Evolutionary conservation across 35 echinoderm and acorn worm genomes (phyloP).

Genomic region (Apostichopus parvimensis): DNA sequence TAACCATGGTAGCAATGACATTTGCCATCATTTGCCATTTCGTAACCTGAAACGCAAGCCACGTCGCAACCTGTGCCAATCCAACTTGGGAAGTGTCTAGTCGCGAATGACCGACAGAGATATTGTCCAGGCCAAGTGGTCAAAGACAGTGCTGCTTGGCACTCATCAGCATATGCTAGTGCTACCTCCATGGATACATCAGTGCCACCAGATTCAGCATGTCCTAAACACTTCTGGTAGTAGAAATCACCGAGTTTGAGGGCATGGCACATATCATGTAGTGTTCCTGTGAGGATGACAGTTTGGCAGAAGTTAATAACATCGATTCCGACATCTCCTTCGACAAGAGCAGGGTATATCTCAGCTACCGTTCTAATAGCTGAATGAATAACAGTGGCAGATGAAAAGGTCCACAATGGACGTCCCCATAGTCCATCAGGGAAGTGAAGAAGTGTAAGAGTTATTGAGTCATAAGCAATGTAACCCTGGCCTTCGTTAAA

Average conservation of each 20-base stretch:
- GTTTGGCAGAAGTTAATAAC: constrained; percentile 1
- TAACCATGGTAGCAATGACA: constrained; percentile 76
- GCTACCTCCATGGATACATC: constrained; percentile 70
- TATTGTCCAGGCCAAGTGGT: constrained; percentile 57
- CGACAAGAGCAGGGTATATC: constrained; percentile 1
- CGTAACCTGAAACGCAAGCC: constrained; percentile 51
- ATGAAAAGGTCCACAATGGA: constrained; percentile 72
- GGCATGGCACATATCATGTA: background rate
- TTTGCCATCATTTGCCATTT: background rate
- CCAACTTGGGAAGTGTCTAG: constrained; percentile 78
- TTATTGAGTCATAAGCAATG: constrained; percentile 63
- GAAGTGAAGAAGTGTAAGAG: constrained; percentile 42
- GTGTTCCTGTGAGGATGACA: background rate
- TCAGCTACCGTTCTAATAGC: background rate
- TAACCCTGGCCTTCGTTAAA: constrained; percentile 82
- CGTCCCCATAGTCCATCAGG: constrained; percentile 53
- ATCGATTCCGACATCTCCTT: background rate
- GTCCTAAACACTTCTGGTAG: constrained; percentile 55
- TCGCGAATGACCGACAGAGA: constrained; percentile 61
- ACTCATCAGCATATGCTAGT: constrained; percentile 74
- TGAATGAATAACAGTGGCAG: constrained; percentile 39
- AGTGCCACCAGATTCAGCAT: constrained; percentile 47
- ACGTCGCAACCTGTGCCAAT: constrained; percentile 58
- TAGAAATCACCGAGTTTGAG: constrained; percentile 63
- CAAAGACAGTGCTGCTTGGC: constrained; percentile 34